Percentiles rank a stretch among this genome's conserved stretches.
These are phyloP conservation scores for Spizella passerina DNA, from an alignment of 2,797 vertebrate genomes.

Conservation along the genomic window DNA sequence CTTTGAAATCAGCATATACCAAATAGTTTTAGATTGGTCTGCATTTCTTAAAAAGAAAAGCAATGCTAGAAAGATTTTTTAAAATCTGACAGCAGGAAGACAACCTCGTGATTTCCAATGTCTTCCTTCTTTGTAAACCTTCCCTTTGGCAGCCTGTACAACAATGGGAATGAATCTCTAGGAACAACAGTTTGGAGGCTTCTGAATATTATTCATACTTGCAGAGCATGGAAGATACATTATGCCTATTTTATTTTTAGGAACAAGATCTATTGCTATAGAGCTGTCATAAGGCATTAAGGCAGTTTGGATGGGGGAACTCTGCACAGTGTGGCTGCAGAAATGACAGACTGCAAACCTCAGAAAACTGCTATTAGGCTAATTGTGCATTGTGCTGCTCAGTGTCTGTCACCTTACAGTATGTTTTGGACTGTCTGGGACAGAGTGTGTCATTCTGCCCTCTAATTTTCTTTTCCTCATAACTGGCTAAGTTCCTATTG, in stretches of 20 bases:
- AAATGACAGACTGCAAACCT: slow-evolving; percentile 32
- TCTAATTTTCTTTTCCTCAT: background rate
- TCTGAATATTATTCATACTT: slow-evolving; percentile 48
- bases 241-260: slow-evolving; percentile 71
- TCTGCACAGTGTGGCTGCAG: background rate
- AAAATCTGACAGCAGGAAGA: background rate
- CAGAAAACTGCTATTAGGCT: slow-evolving; percentile 41
- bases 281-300: slow-evolving; percentile 53
- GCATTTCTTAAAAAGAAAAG: background rate
- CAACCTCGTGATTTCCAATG: background rate
- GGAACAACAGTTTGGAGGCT: slow-evolving; percentile 20
- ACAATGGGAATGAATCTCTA: slow-evolving; percentile 33
- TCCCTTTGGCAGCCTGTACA: background rate
- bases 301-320: background rate
- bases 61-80: background rate
- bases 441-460: background rate
- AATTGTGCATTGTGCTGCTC: slow-evolving; percentile 22
- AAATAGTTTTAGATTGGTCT: background rate
- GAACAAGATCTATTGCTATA: slow-evolving; percentile 15
- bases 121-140: background rate
- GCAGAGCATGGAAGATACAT: slow-evolving; percentile 57
- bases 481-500: background rate
- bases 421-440: background rate
- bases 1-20: background rate
- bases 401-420: background rate